Percentiles rank a stretch among this genome's conserved stretches.
phyloP scores from a whole-genome alignment of 1,140 invertebrate genomes.

The Lasioglossum albipes region DNA sequence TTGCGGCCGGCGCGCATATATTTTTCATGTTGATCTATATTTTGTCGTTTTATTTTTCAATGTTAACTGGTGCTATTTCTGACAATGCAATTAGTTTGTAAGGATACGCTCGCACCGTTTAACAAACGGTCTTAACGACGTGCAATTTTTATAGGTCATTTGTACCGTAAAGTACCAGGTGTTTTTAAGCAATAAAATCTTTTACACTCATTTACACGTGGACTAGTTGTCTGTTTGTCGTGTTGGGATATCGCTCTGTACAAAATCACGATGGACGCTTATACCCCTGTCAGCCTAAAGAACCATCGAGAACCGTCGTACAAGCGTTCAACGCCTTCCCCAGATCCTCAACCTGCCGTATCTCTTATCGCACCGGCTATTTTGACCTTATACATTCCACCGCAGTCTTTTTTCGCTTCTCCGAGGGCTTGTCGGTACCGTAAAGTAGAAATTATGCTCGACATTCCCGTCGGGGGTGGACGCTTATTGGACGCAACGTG shows the following conservation, averaged over 20 bases:
- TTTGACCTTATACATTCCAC: not conserved
- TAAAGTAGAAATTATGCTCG: slow-evolving; percentile 3
- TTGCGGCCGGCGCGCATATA: not conserved
- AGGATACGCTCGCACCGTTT: not conserved
- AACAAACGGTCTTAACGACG: not conserved
- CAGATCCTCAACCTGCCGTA: not conserved
- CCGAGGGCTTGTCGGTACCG: not conserved
- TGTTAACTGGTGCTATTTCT: slow-evolving; percentile 9
- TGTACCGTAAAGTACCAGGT: slow-evolving; percentile 11
- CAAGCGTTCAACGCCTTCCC: no score
- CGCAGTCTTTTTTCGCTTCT: not conserved
- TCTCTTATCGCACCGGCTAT: not conserved
- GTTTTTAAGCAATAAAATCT: slow-evolving; percentile 21
- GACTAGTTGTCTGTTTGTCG: no score
- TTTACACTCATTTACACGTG: slow-evolving; percentile 6
- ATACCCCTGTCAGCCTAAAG: no score
- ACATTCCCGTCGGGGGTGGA: not conserved
- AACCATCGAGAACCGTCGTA: no score
- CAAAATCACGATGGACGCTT: no score
- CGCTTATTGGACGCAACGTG: not conserved
- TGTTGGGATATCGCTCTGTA: no score
- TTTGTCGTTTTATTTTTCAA: not conserved
- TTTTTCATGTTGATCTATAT: slow-evolving; percentile 14
- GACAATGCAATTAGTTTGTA: slow-evolving; percentile 35
- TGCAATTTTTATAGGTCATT: slow-evolving; percentile 23